These are phyloP conservation scores for Cryptosula pallasiana DNA, from an alignment of 2,888 invertebrate species.

Conservation along the genomic window DNA sequence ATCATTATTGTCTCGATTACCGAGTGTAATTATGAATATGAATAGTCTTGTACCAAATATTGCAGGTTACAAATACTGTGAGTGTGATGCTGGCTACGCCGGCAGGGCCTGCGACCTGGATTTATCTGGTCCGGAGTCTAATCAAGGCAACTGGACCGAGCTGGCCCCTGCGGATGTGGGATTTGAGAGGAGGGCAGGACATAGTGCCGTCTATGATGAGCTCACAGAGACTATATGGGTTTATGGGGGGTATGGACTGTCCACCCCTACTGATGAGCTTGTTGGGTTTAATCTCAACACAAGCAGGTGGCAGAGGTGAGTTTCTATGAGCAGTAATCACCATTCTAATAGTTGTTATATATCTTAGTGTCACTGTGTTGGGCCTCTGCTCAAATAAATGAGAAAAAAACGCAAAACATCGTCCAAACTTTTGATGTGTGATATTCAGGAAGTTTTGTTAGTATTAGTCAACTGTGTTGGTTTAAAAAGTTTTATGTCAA, in stretches of 20 bases:
- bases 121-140: not conserved
- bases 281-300: conserved; percentile 67
- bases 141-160: conserved; percentile 70
- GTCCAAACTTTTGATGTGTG: too few species aligned
- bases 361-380: too few species aligned
- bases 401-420: too few species aligned
- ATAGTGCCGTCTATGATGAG: conserved; percentile 77
- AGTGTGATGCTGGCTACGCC: conserved; percentile 49
- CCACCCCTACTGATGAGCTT: conserved; percentile 70
- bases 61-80: conserved; percentile 29
- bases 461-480: too few species aligned
- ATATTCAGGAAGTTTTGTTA: too few species aligned
- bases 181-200: conserved; percentile 68
- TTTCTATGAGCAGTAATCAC: too few species aligned
- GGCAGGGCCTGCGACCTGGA: conserved; percentile 37
- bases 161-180: conserved; percentile 56
- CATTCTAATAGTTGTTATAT: too few species aligned
- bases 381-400: too few species aligned
- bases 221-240: conserved; percentile 79
- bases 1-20: too few species aligned
- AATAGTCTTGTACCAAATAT: too few species aligned
- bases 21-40: too few species aligned
- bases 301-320: conserved; percentile 43
- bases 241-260: conserved; percentile 89
- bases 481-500: too few species aligned